A percentile compares a stretch with the other conserved stretches of the same genome.
phyloP scores from a whole-genome alignment of 2,797 vertebrate species.

The Euthynnus affinis region DNA sequence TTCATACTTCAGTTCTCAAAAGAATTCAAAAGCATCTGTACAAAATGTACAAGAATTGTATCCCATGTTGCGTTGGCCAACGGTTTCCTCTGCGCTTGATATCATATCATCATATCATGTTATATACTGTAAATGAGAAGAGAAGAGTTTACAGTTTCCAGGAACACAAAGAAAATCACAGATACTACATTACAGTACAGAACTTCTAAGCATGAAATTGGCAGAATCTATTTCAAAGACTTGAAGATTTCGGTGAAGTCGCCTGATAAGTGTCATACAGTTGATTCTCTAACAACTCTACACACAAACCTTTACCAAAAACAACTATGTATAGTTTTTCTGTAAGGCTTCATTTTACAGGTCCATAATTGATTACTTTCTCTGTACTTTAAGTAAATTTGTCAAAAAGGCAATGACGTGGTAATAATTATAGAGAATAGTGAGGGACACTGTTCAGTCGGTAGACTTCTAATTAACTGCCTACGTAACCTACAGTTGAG shows the following conservation, averaged over 20 bases:
- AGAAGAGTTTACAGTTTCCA: conserved; percentile 23
- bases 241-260: background rate
- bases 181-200: conserved; percentile 11
- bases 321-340: background rate
- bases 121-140: conserved; percentile 10
- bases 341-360: background rate
- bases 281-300: background rate
- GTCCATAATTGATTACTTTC: background rate
- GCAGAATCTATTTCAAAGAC: background rate
- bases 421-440: background rate
- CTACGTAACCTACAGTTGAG: background rate
- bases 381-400: background rate
- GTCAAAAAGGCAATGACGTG: background rate
- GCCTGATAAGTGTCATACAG: background rate
- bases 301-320: background rate
- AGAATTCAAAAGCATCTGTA: conserved; percentile 78
- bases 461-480: background rate
- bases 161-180: conserved; percentile 1
- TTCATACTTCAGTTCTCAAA: conserved; percentile 71
- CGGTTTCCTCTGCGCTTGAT: conserved; percentile 34
- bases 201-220: background rate
- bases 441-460: background rate
- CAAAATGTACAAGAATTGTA: conserved; percentile 83
- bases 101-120: conserved; percentile 5
- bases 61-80: conserved; percentile 59